Evolutionary conservation across 1,140 invertebrate species (phyloP).

Genomic region (Eriocheir sinensis): DNA sequence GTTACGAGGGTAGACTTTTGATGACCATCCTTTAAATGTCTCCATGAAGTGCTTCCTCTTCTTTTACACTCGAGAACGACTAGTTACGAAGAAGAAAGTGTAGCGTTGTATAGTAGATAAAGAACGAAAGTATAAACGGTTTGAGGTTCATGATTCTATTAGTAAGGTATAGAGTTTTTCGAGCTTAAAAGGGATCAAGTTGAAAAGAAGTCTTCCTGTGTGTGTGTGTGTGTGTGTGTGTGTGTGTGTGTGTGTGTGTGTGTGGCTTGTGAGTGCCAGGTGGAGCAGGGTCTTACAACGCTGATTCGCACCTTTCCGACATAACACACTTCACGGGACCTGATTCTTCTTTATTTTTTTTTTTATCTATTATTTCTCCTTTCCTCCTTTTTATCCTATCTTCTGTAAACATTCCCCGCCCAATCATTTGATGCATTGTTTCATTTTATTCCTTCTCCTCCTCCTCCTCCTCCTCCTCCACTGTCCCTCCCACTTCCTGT

Average conservation of each 20-base stretch:
- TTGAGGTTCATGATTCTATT: too few species aligned
- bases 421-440: too few species aligned
- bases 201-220: not conserved
- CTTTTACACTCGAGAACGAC: too few species aligned
- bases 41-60: too few species aligned
- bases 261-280: not conserved
- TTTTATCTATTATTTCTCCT: not conserved
- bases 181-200: not conserved
- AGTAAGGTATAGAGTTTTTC: too few species aligned
- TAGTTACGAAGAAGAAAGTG: too few species aligned
- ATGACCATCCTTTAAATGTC: too few species aligned
- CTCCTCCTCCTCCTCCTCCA: not conserved
- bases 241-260: constrained; percentile 14
- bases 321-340: not conserved
- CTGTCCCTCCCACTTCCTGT: not conserved
- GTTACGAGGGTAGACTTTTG: too few species aligned
- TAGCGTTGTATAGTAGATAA: too few species aligned
- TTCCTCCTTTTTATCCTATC: too few species aligned
- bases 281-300: not conserved
- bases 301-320: too few species aligned
- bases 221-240: constrained; percentile 14
- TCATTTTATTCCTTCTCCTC: constrained; percentile 19
- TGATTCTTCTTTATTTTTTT: not conserved
- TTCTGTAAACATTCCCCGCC: not conserved
- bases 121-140: too few species aligned